Percentiles rank a stretch among this genome's conserved stretches.
These are phyloP conservation scores for Lycodopsis pacificus DNA, from an alignment of 2,797 vertebrate species.

Conservation along the genomic window DNA sequence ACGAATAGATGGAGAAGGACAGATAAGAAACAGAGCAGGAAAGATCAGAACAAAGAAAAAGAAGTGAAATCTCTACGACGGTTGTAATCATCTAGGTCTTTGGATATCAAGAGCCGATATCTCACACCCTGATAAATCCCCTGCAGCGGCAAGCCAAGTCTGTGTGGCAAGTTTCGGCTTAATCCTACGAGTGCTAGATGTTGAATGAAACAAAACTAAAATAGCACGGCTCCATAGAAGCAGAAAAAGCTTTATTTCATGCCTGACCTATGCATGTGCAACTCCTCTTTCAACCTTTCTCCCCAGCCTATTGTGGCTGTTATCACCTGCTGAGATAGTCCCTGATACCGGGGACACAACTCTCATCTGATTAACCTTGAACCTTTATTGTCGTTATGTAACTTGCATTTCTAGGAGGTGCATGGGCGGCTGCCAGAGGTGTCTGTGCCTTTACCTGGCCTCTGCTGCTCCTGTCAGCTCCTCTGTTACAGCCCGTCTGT, in stretches of 20 bases:
- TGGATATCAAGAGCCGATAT: background rate
- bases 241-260: background rate
- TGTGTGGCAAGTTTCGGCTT: too few species aligned
- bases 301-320: background rate
- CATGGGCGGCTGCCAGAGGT: conserved; percentile 19
- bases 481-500: conserved; percentile 50
- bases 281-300: conserved; percentile 21
- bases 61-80: background rate
- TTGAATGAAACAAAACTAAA: background rate
- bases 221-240: background rate
- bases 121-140: background rate
- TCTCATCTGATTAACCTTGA: conserved; percentile 47
- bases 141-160: background rate
- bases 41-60: background rate
- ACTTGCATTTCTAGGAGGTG: background rate
- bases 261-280: rapidly evolving
- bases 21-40: background rate
- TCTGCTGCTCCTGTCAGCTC: conserved; percentile 45
- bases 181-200: too few species aligned
- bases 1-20: background rate
- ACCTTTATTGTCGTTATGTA: conserved; percentile 31
- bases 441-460: conserved; percentile 74
- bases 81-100: background rate
- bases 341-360: background rate
- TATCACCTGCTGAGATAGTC: conserved; percentile 51